phyloP scores from a whole-genome alignment of 2,888 invertebrate genomes.

The Lasioglossum villosulum region DNA sequence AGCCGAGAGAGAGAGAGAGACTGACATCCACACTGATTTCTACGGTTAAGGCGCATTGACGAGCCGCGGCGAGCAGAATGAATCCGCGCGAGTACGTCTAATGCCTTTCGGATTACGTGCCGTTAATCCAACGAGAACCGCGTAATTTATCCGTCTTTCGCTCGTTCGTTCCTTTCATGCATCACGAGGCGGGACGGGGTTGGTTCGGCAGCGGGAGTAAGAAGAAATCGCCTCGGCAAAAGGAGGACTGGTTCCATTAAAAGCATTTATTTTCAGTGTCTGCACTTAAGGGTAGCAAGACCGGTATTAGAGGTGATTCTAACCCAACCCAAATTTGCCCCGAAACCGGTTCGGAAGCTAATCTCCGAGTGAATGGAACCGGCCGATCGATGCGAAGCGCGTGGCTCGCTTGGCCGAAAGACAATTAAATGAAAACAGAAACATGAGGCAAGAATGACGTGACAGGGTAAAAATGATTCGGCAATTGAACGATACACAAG shows the following conservation, averaged over 20 bases:
- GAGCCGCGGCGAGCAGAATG: not conserved
- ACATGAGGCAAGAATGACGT: not conserved
- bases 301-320: slow-evolving; percentile 61
- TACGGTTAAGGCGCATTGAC: not conserved
- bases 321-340: slow-evolving; percentile 50
- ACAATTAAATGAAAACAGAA: not conserved
- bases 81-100: slow-evolving; percentile 7
- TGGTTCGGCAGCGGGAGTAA: slow-evolving; percentile 27
- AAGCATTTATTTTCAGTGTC: slow-evolving; percentile 66
- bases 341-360: not conserved
- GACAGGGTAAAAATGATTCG: slow-evolving; percentile 26
- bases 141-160: slow-evolving; percentile 43
- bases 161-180: slow-evolving; percentile 36
- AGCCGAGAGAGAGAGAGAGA: not conserved
- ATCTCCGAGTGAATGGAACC: slow-evolving; percentile 40
- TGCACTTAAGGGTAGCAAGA: slow-evolving; percentile 59
- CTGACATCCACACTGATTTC: not conserved
- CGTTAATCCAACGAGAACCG: slow-evolving; percentile 31
- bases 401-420: not conserved
- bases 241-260: slow-evolving; percentile 52
- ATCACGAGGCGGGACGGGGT: slow-evolving; percentile 17
- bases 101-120: slow-evolving; percentile 35
- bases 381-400: slow-evolving; percentile 38
- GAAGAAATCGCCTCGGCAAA: slow-evolving; percentile 20
- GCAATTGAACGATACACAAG: slow-evolving; percentile 37